Evolutionary conservation across 1,140 invertebrate species (phyloP), one percentile per base, ranked within the genome.

Genomic region (Zaprionus vittiger): DNA sequence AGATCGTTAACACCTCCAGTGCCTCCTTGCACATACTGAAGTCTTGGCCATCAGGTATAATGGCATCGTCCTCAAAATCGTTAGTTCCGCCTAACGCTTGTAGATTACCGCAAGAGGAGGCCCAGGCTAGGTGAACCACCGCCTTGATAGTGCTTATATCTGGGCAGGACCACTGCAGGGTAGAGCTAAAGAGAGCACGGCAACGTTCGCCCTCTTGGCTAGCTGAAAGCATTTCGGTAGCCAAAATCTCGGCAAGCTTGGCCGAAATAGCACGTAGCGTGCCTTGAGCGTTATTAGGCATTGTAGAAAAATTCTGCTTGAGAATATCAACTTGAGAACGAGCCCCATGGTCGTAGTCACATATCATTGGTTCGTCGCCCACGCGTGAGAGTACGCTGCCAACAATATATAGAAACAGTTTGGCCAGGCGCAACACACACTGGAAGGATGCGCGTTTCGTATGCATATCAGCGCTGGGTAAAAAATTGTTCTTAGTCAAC

Each of bases 1-100:
- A 96, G 63, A 98, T 95, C n/a, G 97, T 98, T 54, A 99, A 93
- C 28, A 98, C 96, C 94, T 99, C 98, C 80, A 99, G 94, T 24
- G 97, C 97, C 93, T 99, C 98, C 83, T 97, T 96, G 89, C 98
- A 98, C 77, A 99, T 96, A 91, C 94, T 75, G 84, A 94, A 93
- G 80, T 97, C 96, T 47, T 96, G 94, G 7, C 94, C 94, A 77
- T 96, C 96, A 14, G 94, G 94, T 6, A 95, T 94, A 1, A 94
- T 94, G 79, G 96, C 95, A 47, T 91, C 86, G 24, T 92, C 83
- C 41, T 86, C 89, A n/a, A 93, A 93, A 44, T 91, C 91, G 14
- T 83, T 91, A 60, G 77, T 84, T 44, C 69, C 80, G 2, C 89
- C 91, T 3, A 96, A 92, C 11, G 96, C 94, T 77, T 95, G 94